Evolutionary conservation across 2,888 invertebrate species (phyloP).

Genomic region (Pyrochroa serraticornis): DNA sequence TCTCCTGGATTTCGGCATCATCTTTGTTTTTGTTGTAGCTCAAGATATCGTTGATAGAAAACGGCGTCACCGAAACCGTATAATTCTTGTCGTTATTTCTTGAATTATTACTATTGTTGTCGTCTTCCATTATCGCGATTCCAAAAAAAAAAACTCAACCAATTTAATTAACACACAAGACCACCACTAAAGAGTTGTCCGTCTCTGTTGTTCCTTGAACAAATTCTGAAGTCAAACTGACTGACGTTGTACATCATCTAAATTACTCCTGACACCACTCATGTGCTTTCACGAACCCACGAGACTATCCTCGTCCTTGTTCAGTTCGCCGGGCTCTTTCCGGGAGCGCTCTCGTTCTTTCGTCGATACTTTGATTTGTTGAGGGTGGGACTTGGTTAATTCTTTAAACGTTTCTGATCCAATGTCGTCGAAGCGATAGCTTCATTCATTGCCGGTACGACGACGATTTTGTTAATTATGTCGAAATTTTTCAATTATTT

Average conservation of each 20-base stretch:
- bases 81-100: slow-evolving; percentile 35
- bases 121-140: slow-evolving; percentile 45
- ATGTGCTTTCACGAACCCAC: slow-evolving; percentile 44
- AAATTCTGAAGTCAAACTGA: slow-evolving; percentile 51
- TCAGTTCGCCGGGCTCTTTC: slow-evolving; percentile 15
- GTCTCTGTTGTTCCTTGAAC: slow-evolving; percentile 36
- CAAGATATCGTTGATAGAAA: slow-evolving; percentile 76
- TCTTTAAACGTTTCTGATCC: slow-evolving; percentile 27
- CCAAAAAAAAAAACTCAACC: background rate
- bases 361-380: slow-evolving; percentile 38
- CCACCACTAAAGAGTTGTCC: background rate
- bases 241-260: slow-evolving; percentile 48
- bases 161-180: background rate
- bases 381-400: slow-evolving; percentile 43
- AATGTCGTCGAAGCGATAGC: slow-evolving; percentile 20
- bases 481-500: slow-evolving; percentile 1
- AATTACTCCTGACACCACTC: slow-evolving; percentile 53
- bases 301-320: slow-evolving; percentile 36
- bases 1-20: slow-evolving; percentile 55
- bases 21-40: slow-evolving; percentile 58
- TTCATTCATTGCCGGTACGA: slow-evolving; percentile 9
- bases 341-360: slow-evolving; percentile 29
- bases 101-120: slow-evolving; percentile 22
- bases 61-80: slow-evolving; percentile 63
- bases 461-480: too few relatives aligned